A percentile compares a stretch with the other conserved stretches of the same genome.
These are phyloP conservation scores for Hypena proboscidalis DNA, from an alignment of 2,888 invertebrate genomes.

Conservation along the genomic window DNA sequence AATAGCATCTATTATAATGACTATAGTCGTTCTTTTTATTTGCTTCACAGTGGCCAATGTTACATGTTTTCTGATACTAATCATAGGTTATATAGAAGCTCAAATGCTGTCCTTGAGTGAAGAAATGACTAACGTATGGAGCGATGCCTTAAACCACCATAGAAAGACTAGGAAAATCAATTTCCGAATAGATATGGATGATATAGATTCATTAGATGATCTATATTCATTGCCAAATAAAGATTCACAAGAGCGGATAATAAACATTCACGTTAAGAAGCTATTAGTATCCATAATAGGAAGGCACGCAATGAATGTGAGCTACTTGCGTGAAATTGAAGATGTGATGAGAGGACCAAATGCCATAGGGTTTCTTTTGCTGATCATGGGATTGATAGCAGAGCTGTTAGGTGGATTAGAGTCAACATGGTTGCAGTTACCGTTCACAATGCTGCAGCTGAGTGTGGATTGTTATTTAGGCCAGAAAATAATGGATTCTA, in stretches of 20 bases:
- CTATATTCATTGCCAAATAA: not conserved
- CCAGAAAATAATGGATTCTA: slow-evolving; percentile 53
- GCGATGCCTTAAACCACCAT: slow-evolving; percentile 44
- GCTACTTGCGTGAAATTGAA: slow-evolving; percentile 49
- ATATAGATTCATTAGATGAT: too few species aligned
- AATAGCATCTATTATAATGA: slow-evolving; percentile 43
- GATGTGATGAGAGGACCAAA: slow-evolving; percentile 51
- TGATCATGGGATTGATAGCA: slow-evolving; percentile 54
- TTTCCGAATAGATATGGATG: too few species aligned
- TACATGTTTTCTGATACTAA: slow-evolving; percentile 53
- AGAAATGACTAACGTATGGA: slow-evolving; percentile 55
- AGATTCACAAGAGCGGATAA: slow-evolving; percentile 25
- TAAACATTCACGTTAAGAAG: slow-evolving; percentile 51
- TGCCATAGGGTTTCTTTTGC: slow-evolving; percentile 55
- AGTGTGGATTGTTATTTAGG: slow-evolving; percentile 54
- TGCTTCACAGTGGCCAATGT: slow-evolving; percentile 53
- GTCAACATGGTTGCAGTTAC: slow-evolving; percentile 59
- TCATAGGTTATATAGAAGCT: slow-evolving; percentile 60
- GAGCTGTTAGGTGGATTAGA: slow-evolving; percentile 64
- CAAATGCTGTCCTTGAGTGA: slow-evolving; percentile 59
- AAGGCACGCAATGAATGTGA: slow-evolving; percentile 51
- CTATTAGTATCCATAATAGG: slow-evolving; percentile 47
- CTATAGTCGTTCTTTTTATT: slow-evolving; percentile 38
- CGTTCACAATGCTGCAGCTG: slow-evolving; percentile 58
- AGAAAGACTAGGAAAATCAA: slow-evolving; percentile 3